These are phyloP conservation scores for Sebastes fasciatus DNA, from an alignment of 2,113 vertebrate species.

Conservation along the genomic window DNA sequence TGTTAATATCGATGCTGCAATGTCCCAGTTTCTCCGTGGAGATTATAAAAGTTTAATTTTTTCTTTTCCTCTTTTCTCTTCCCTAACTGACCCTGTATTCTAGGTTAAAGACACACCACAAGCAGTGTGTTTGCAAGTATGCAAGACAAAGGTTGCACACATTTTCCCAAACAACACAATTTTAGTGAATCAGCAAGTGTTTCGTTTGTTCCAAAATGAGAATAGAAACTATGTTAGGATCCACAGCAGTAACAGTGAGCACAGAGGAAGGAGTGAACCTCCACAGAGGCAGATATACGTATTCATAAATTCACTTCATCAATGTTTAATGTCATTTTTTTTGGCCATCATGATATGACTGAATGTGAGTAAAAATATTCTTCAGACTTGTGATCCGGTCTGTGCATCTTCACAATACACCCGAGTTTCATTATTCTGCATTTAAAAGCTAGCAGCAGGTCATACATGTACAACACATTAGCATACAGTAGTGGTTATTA, in stretches of 20 bases:
- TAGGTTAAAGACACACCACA: neutral
- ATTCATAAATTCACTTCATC: conserved; percentile 70
- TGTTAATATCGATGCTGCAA: conserved; percentile 26
- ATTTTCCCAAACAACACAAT: neutral
- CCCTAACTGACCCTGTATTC: neutral
- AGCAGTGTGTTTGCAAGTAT: neutral
- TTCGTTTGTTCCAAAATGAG: neutral
- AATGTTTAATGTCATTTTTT: conserved; percentile 65
- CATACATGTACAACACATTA: conserved; percentile 66
- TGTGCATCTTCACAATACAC: conserved; percentile 49
- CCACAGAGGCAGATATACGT: conserved; percentile 43
- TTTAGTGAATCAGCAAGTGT: neutral
- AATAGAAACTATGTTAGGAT: neutral
- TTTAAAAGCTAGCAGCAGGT: conserved; percentile 62
- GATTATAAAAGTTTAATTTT: conserved; percentile 34
- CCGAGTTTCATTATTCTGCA: conserved; percentile 67
- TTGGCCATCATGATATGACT: conserved; percentile 30
- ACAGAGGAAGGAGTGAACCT: conserved; percentile 18
- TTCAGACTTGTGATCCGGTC: conserved; percentile 53
- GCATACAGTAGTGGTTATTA: conserved; percentile 66
- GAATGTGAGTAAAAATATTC: conserved; percentile 58
- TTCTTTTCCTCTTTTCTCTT: conserved; percentile 18
- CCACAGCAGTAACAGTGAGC: conserved; percentile 21
- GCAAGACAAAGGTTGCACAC: neutral
- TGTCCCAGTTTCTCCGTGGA: conserved; percentile 31